phyloP scores from a whole-genome alignment of 2,888 invertebrate genomes.

The Lasioglossum figueresi region DNA sequence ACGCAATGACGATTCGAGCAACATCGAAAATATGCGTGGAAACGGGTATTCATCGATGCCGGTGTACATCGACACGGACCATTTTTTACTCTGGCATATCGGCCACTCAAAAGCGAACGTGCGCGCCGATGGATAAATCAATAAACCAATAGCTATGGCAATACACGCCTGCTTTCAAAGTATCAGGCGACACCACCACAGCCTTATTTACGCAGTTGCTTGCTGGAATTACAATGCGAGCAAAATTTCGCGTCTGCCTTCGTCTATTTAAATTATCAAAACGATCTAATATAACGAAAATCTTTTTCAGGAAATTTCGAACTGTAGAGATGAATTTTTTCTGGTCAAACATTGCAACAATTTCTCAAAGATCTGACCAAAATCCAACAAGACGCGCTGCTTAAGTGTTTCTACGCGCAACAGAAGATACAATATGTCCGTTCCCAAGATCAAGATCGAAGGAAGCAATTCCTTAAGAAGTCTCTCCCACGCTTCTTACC shows the following conservation, averaged over 20 bases:
- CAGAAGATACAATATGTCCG: background rate
- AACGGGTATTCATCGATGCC: slow-evolving; percentile 39
- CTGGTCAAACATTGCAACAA: no score
- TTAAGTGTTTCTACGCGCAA: background rate
- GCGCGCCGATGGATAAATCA: slow-evolving; percentile 68
- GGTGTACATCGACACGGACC: slow-evolving; percentile 54
- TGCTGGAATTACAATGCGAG: slow-evolving; percentile 20
- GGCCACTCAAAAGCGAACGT: slow-evolving; percentile 61
- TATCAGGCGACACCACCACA: slow-evolving; percentile 53
- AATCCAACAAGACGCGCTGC: background rate
- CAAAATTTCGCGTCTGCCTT: background rate
- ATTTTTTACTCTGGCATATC: slow-evolving; percentile 69
- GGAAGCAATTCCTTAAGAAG: background rate
- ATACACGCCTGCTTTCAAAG: slow-evolving; percentile 63
- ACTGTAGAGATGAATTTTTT: background rate
- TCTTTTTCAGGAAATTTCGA: background rate
- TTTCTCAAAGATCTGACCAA: background rate
- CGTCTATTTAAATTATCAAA: background rate
- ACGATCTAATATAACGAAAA: background rate
- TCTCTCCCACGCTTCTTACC: slow-evolving; percentile 61
- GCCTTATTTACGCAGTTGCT: slow-evolving; percentile 33
- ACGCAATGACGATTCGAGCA: slow-evolving; percentile 57
- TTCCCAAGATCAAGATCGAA: background rate
- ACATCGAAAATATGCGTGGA: slow-evolving; percentile 54
- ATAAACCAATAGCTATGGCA: slow-evolving; percentile 70